Conservation (phyloP, 2,888 invertebrate species). For the Strigamia crassipes region DNA sequence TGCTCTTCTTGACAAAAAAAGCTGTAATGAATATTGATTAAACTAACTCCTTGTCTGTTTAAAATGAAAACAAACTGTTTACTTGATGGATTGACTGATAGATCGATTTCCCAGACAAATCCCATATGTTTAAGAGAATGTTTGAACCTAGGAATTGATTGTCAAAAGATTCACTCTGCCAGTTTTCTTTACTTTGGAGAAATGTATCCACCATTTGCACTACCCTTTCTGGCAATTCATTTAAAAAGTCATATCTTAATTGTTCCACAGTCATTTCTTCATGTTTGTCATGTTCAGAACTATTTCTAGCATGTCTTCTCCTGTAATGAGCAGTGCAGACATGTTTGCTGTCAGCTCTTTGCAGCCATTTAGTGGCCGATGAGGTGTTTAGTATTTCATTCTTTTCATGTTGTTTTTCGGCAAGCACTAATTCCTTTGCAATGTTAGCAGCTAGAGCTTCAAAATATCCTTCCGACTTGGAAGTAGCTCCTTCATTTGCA, state of each 20-base stretch:
- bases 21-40: not conserved
- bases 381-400: not conserved
- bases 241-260: constrained; percentile 39
- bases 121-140: constrained; percentile 41
- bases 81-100: constrained; percentile 39
- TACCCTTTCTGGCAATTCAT: not conserved
- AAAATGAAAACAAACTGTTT: too few species aligned
- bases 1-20: constrained; percentile 31
- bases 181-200: constrained; percentile 36
- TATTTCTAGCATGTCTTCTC: not conserved
- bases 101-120: constrained; percentile 14
- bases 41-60: not conserved
- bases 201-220: constrained; percentile 19
- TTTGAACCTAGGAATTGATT: constrained; percentile 9
- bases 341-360: constrained; percentile 3
- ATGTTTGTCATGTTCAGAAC: not conserved
- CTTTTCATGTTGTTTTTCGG: not conserved
- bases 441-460: constrained; percentile 38
- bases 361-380: constrained; percentile 4
- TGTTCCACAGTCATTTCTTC: not conserved
- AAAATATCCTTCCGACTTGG: constrained; percentile 18
- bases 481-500: not conserved
- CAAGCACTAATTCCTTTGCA: not conserved
- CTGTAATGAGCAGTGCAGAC: constrained; percentile 14
- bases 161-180: not conserved